A percentile compares a stretch with the other conserved stretches of the same genome.
phyloP scores from a whole-genome alignment of 1,140 invertebrate species.

The Latrodectus geometricus region DNA sequence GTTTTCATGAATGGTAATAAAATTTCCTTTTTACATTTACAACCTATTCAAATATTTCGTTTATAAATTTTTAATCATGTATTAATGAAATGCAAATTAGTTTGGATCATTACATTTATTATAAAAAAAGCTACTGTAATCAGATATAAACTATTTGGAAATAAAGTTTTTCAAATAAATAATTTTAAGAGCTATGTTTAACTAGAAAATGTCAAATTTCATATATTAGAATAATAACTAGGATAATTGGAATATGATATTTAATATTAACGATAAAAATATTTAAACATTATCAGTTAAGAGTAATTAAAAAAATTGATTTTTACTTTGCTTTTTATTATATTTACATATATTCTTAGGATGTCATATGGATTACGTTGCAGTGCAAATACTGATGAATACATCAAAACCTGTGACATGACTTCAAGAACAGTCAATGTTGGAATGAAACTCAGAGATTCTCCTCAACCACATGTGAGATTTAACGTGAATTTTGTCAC shows the following conservation, averaged over 20 bases:
- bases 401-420: constrained; percentile 54
- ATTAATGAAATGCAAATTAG: too few relatives aligned
- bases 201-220: too few relatives aligned
- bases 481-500: constrained; percentile 31
- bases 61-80: too few relatives aligned
- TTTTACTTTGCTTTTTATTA: too few relatives aligned
- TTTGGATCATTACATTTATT: too few relatives aligned
- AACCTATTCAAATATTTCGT: too few relatives aligned
- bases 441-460: constrained; percentile 22
- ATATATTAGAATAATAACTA: too few relatives aligned
- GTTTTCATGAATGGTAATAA: constrained; percentile 52
- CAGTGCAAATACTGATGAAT: constrained; percentile 48
- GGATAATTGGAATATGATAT: neutral
- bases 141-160: too few relatives aligned
- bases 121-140: too few relatives aligned
- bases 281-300: neutral
- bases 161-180: too few relatives aligned
- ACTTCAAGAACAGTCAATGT: constrained; percentile 57
- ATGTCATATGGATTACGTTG: constrained; percentile 59
- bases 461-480: constrained; percentile 28
- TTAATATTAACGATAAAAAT: neutral
- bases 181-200: too few relatives aligned
- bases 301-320: neutral
- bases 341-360: neutral
- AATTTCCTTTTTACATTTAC: too few relatives aligned